These are phyloP conservation scores for Bembecia ichneumoniformis DNA, from an alignment of 2,888 invertebrate species.

Conservation along the genomic window DNA sequence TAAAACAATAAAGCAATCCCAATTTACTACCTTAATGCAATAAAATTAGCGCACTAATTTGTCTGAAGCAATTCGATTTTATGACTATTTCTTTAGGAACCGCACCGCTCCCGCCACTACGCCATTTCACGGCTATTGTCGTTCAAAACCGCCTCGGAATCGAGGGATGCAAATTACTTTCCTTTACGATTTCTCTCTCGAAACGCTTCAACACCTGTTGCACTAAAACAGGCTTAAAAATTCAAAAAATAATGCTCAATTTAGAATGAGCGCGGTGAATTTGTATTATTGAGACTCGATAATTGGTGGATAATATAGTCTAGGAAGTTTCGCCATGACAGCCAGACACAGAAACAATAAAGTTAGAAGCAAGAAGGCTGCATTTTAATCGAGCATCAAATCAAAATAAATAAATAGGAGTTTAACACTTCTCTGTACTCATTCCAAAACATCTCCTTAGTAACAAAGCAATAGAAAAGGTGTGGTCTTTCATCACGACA, in stretches of 20 bases:
- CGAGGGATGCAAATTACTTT: slow-evolving; percentile 57
- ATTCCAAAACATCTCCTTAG: too few species aligned
- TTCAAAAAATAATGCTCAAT: not conserved
- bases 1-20: slow-evolving; percentile 53
- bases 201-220: not conserved
- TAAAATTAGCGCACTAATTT: slow-evolving; percentile 66
- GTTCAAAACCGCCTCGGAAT: slow-evolving; percentile 26
- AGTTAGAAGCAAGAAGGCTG: too few species aligned
- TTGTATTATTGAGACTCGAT: not conserved
- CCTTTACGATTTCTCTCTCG: slow-evolving; percentile 39
- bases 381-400: too few species aligned
- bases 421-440: too few species aligned
- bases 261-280: not conserved
- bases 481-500: too few species aligned
- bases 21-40: slow-evolving; percentile 56
- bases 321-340: too few species aligned
- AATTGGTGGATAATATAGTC: not conserved
- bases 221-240: not conserved
- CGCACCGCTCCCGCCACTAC: slow-evolving; percentile 30
- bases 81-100: slow-evolving; percentile 39
- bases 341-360: too few species aligned
- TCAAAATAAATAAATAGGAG: too few species aligned
- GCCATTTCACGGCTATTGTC: slow-evolving; percentile 64
- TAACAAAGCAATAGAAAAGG: too few species aligned
- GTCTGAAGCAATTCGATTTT: slow-evolving; percentile 51